These are phyloP conservation scores for Podocnemis expansa DNA, from an alignment of 2,113 vertebrate genomes.

Conservation along the genomic window DNA sequence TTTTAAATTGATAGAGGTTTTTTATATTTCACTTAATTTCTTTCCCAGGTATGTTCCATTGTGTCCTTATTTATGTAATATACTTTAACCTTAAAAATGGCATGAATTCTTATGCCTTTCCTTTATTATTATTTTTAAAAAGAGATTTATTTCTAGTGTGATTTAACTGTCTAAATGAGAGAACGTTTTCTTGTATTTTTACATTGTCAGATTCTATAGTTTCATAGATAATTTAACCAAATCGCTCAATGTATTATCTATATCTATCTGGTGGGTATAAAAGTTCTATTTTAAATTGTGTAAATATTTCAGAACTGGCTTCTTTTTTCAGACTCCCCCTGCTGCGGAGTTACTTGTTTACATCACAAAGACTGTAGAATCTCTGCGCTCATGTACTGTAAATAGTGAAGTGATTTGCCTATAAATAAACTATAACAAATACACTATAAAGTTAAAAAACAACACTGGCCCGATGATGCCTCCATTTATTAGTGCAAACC, in stretches of 20 bases:
- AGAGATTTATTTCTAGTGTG: constrained; percentile 87
- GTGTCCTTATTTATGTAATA: constrained; percentile 97
- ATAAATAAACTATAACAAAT: constrained; percentile 89
- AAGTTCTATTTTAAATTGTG: constrained; percentile 99
- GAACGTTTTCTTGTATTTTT: constrained; percentile 99
- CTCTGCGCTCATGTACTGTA: constrained; percentile 99
- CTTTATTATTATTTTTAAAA: constrained; percentile 79
- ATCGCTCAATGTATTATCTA: constrained; percentile 93
- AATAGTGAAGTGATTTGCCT: constrained; percentile 98
- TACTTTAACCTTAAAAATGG: constrained; percentile 87
- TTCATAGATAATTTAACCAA: constrained; percentile 98
- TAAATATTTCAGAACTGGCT: constrained; percentile 98
- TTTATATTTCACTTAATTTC: constrained; percentile 96
- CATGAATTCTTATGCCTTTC: constrained; percentile 89
- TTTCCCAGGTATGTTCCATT: constrained; percentile 76
- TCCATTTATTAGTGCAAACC: neutral
- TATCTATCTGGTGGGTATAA: constrained; percentile 90
- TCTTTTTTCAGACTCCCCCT: constrained; percentile 92
- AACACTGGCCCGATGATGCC: constrained; percentile 28
- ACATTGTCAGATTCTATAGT: constrained; percentile 99
- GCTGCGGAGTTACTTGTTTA: constrained; percentile 96
- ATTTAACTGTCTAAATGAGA: constrained; percentile 93
- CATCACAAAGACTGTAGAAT: constrained; percentile 99
- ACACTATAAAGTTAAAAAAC: constrained; percentile 80
- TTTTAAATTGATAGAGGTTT: constrained; percentile 90